phyloP scores from a whole-genome alignment of 2,797 vertebrate genomes.

The Pangasius sanitwongsei region DNA sequence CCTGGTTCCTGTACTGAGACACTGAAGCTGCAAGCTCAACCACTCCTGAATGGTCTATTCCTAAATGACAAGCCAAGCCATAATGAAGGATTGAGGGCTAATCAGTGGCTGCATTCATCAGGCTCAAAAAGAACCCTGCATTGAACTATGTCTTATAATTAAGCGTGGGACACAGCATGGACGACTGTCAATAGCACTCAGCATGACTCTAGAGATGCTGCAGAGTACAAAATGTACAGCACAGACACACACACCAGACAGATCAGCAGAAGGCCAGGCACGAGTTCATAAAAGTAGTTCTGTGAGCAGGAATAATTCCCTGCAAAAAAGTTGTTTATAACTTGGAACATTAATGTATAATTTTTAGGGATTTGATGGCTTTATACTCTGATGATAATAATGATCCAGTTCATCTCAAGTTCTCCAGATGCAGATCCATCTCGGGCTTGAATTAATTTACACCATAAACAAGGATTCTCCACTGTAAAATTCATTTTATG shows the following conservation, averaged over 20 bases:
- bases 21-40: conserved; percentile 45
- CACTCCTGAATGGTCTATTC: conserved; percentile 51
- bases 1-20: conserved; percentile 50
- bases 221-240: conserved; percentile 55
- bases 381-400: background rate
- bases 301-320: background rate
- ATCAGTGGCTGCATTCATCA: conserved; percentile 70
- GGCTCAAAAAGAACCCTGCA: conserved; percentile 49
- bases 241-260: conserved; percentile 28
- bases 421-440: background rate
- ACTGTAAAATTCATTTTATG: conserved; percentile 10
- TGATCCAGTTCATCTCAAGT: background rate
- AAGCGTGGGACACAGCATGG: conserved; percentile 46
- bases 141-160: conserved; percentile 56
- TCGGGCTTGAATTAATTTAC: conserved; percentile 9
- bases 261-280: background rate
- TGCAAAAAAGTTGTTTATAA: background rate
- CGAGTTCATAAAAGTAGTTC: background rate
- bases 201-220: conserved; percentile 47
- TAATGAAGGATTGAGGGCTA: conserved; percentile 71
- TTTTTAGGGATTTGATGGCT: background rate
- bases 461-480: background rate
- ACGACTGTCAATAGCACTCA: conserved; percentile 36
- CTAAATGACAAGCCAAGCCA: conserved; percentile 68
- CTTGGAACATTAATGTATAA: background rate